Evolutionary conservation across 2,797 vertebrate genomes (phyloP).

Genomic region (Nyctibius grandis): DNA sequence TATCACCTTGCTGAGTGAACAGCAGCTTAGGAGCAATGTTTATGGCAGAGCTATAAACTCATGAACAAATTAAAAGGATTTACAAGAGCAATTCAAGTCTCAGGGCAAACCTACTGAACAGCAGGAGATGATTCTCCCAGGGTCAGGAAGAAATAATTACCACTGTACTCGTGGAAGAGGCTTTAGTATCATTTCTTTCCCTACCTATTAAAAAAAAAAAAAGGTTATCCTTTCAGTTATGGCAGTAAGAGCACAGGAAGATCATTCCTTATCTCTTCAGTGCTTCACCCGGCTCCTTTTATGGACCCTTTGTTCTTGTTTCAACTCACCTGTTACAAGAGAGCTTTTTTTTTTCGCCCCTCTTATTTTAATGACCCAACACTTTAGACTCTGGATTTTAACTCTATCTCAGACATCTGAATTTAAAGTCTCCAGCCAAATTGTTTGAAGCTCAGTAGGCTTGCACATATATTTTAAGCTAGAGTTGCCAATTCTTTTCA

Average conservation of each 20-base stretch:
- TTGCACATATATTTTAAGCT: not conserved
- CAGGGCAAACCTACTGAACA: not conserved
- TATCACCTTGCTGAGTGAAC: not conserved
- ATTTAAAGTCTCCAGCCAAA: slow-evolving; percentile 7
- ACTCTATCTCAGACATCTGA: slow-evolving; percentile 27
- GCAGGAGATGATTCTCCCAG: slow-evolving; percentile 25
- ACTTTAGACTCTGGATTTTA: slow-evolving; percentile 56
- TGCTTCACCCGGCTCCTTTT: slow-evolving; percentile 72
- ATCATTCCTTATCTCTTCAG: slow-evolving; percentile 76
- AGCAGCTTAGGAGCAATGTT: slow-evolving; percentile 30
- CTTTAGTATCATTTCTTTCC: slow-evolving; percentile 63
- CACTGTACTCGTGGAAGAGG: slow-evolving; percentile 48
- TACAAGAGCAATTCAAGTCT: slow-evolving; percentile 65
- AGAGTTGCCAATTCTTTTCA: not conserved
- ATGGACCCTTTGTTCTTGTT: slow-evolving; percentile 77
- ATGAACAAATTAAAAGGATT: slow-evolving; percentile 71
- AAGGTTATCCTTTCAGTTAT: slow-evolving; percentile 61
- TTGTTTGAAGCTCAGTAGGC: not conserved
- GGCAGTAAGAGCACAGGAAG: slow-evolving; percentile 71
- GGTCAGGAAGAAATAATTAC: slow-evolving; percentile 68
- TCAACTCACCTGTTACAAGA: slow-evolving; percentile 70
- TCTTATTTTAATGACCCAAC: slow-evolving; percentile 40
- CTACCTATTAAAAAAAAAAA: slow-evolving; percentile 40
- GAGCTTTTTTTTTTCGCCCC: not conserved
- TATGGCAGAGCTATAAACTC: slow-evolving; percentile 61